These are phyloP conservation scores for Hirudinaria manillensis DNA, from an alignment of 2,888 invertebrate genomes.

Conservation along the genomic window DNA sequence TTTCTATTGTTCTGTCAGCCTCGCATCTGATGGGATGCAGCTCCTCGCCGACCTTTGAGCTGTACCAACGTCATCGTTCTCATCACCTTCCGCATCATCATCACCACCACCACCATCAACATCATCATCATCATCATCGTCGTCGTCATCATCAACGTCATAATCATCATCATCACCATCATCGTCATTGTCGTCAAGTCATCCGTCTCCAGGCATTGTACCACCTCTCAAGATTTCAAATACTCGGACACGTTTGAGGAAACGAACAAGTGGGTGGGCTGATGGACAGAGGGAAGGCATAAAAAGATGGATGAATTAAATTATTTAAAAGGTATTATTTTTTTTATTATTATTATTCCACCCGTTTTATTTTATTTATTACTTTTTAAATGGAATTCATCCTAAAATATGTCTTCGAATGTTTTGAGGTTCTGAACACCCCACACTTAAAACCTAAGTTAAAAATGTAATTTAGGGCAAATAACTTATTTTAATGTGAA, in stretches of 20 bases:
- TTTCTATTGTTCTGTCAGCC: no score
- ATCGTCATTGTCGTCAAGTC: slow-evolving; percentile 4
- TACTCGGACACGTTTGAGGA: not conserved
- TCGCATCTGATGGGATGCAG: no score
- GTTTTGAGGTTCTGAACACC: no score
- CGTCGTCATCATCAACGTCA: slow-evolving; percentile 3
- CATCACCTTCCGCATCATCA: slow-evolving; percentile 1
- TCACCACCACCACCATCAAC: not conserved
- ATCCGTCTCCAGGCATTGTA: not conserved
- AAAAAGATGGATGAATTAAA: no score
- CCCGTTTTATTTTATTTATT: no score
- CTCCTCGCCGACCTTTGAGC: slow-evolving; percentile 1
- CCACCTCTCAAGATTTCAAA: not conserved
- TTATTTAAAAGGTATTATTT: no score
- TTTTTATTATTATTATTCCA: no score
- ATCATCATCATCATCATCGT: slow-evolving; percentile 5
- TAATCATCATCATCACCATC: slow-evolving; percentile 15
- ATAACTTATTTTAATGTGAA: no score
- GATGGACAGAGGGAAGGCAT: not conserved
- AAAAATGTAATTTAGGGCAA: no score
- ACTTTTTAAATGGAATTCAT: no score
- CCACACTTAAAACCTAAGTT: no score
- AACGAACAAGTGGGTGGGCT: not conserved
- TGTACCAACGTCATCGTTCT: slow-evolving; percentile 5
- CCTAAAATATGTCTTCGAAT: no score